phyloP scores from a whole-genome alignment of 2,113 vertebrate species.

The Zeus faber region DNA sequence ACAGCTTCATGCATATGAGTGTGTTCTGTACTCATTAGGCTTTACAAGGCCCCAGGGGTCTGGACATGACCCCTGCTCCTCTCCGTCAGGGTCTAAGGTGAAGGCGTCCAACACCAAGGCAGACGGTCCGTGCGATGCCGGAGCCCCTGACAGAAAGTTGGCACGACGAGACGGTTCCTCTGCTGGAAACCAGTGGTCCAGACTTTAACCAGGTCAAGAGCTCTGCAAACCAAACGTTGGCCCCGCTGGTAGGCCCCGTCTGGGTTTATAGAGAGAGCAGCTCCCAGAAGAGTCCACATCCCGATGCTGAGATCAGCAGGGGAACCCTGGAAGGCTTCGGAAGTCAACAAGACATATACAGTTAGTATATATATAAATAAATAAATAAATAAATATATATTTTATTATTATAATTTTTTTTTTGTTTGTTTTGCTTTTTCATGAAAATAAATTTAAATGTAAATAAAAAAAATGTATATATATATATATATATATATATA shows the following conservation, averaged over 20 bases:
- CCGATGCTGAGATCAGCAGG: constrained; percentile 28
- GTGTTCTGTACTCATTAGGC: too few relatives aligned
- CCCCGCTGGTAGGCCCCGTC: constrained; percentile 22
- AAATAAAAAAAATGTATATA: too few relatives aligned
- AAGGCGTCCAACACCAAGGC: too few relatives aligned
- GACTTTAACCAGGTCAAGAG: constrained; percentile 18
- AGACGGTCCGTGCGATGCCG: too few relatives aligned
- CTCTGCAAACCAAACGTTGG: constrained; percentile 22
- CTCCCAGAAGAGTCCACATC: constrained; percentile 28
- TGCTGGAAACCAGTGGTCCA: constrained; percentile 25
- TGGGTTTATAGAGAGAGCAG: constrained; percentile 18
- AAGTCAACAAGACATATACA: constrained; percentile 4
- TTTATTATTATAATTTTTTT: too few relatives aligned
- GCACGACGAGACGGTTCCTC: constrained; percentile 13
- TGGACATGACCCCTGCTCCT: too few relatives aligned
- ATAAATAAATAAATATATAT: too few relatives aligned
- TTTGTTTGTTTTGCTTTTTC: too few relatives aligned
- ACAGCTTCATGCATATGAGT: not conserved
- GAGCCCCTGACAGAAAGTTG: constrained; percentile 52
- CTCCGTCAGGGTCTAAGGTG: too few relatives aligned
- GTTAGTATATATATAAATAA: not conserved
- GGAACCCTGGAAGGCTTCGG: not conserved
- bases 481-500: too few relatives aligned
- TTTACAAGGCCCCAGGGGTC: too few relatives aligned
- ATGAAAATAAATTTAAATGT: too few relatives aligned